Evolutionary conservation across 2,113 vertebrate genomes (phyloP).

Genomic region (Zosterops borbonicus): DNA sequence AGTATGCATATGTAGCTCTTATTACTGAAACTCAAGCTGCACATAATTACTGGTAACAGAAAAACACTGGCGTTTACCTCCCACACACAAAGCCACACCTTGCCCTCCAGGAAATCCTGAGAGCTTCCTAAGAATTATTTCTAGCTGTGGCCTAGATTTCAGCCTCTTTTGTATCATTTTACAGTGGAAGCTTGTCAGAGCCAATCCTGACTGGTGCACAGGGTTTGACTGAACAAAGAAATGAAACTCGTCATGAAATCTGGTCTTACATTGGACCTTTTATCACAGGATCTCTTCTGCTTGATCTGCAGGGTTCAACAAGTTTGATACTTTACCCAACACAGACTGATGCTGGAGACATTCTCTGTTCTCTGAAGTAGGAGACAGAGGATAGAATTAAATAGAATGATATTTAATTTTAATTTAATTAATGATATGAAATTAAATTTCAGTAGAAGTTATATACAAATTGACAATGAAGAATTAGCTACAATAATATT

Average conservation of each 20-base stretch:
- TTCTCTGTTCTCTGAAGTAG: not conserved
- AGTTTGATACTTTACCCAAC: not conserved
- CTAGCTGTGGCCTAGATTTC: conserved; percentile 43
- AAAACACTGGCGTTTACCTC: conserved; percentile 8
- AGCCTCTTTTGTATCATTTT: not conserved
- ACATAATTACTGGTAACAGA: conserved; percentile 61
- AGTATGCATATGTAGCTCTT: conserved; percentile 10
- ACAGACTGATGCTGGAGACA: not conserved
- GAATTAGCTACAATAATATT: not conserved
- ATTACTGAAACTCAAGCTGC: conserved; percentile 46
- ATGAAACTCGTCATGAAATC: not conserved
- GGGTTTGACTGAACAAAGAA: not conserved
- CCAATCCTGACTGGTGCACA: not conserved
- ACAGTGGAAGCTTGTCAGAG: not conserved
- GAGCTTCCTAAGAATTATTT: conserved; percentile 47
- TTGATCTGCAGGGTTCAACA: not conserved
- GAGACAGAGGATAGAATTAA: not conserved
- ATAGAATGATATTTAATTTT: too few relatives aligned
- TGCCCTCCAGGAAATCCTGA: conserved; percentile 45
- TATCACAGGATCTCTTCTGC: not conserved
- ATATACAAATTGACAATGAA: not conserved
- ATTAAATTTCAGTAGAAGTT: not conserved
- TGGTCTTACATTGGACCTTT: not conserved
- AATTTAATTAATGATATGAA: too few relatives aligned
- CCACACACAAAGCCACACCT: conserved; percentile 22